These are phyloP conservation scores for Bungarus multicinctus DNA, from an alignment of 2,113 vertebrate genomes.

Conservation along the genomic window DNA sequence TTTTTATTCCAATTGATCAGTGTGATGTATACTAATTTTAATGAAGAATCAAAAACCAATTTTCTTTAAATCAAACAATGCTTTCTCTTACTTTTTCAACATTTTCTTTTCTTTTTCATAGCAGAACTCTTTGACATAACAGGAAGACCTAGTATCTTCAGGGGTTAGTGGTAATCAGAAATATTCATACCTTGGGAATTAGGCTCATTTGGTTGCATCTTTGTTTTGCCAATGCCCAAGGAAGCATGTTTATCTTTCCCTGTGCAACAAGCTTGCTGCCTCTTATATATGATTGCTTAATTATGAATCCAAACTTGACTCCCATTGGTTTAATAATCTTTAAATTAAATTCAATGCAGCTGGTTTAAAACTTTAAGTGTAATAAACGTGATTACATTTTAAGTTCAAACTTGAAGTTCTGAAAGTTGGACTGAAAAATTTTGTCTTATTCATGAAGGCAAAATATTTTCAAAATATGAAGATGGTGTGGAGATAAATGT, in stretches of 20 bases:
- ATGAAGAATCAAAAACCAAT: neutral
- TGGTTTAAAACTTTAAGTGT: slow-evolving; percentile 50
- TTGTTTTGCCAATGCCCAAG: slow-evolving; percentile 46
- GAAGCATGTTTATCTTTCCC: slow-evolving; percentile 55
- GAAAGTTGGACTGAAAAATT: slow-evolving; percentile 30
- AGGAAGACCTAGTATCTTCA: slow-evolving; percentile 40
- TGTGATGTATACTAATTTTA: neutral
- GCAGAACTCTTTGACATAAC: neutral
- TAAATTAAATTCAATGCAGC: slow-evolving; percentile 57
- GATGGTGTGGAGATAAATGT: neutral
- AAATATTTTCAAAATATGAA: neutral
- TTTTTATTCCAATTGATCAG: neutral
- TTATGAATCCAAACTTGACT: slow-evolving; percentile 59
- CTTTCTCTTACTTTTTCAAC: neutral
- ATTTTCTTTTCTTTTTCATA: slow-evolving; percentile 37
- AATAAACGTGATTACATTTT: slow-evolving; percentile 10
- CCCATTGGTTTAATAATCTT: slow-evolving; percentile 60
- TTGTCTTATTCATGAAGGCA: slow-evolving; percentile 18
- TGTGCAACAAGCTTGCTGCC: slow-evolving; percentile 46
- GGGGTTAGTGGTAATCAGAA: slow-evolving; percentile 37
- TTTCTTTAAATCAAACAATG: neutral
- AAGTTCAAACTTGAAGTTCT: slow-evolving; percentile 44
- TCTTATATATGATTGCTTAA: slow-evolving; percentile 65
- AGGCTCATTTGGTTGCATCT: slow-evolving; percentile 60
- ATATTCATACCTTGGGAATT: slow-evolving; percentile 64